Base-by-base conservation (phyloP, 2,113 vertebrate genomes). In the Mus spicilegus region DNA sequence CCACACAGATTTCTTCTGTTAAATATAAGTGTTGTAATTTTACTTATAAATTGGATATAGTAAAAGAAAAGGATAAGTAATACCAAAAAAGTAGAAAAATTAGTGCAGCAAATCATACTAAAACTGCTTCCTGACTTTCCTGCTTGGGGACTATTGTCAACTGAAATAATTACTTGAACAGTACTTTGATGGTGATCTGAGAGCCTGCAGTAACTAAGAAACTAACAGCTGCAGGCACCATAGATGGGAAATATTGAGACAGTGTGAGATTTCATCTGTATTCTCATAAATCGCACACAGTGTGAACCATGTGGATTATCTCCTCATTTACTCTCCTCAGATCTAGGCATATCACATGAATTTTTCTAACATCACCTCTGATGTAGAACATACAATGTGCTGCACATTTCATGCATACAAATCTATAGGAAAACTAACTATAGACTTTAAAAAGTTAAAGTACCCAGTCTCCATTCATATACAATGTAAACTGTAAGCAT, bases 141-240 rank as follows among this genome's bases (percentile, higher is more conserved):
- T 63, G 2, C n/a, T 51, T 87, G 42, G 13, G 33, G 3, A 22
- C 6, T 14, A 13, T 49, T 1, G 39, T 8, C 17, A 51, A 28
- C 30, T n/a, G 2, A 10, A 56, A 7, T 61, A 28, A 22, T 63
- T 49, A 51, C 20, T 28, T 13, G 80, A 49, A 14, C 19, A 36
- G 22, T 19, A 49, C 14, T 30, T 14, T 5, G 1, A 36, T 30
- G 46, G 67, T 84, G 14, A 63, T 28, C 1, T 28, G 28, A 46
- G 26, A 63, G 28, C 63, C 54, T 46, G 6, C 22, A 65, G 17
- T 36, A 49, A 7, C 26, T 19, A 49, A 17, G 30, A 16, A 1
- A 63, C 14, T n/a, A 4, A 73, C 0, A 8, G 30, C 7, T 28
- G 5, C 1, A 30, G 33, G 20, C 8, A 63, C 5, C 19, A 3